Evolutionary conservation across 2,888 invertebrate species (phyloP).

Genomic region (Stenotaenia linearis): DNA sequence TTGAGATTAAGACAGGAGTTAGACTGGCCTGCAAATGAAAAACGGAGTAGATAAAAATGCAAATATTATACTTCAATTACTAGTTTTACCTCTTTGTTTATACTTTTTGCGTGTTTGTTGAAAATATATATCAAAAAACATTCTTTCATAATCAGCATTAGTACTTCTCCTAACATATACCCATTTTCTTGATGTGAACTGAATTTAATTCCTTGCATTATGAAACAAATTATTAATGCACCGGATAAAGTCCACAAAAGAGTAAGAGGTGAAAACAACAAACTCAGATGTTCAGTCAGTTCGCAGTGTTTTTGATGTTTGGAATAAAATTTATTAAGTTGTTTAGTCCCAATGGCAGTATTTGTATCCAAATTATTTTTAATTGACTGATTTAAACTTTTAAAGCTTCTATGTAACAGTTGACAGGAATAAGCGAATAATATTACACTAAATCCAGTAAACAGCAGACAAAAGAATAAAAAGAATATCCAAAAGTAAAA

Average conservation of each 20-base stretch:
- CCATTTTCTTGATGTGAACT: neutral
- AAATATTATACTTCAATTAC: neutral
- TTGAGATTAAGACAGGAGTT: neutral
- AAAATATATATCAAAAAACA: neutral
- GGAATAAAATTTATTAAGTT: too few species aligned
- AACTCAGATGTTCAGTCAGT: neutral
- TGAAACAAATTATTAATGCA: neutral
- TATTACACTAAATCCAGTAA: too few species aligned
- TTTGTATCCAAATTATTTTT: too few species aligned
- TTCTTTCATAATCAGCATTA: neutral
- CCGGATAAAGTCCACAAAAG: neutral
- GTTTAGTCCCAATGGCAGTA: too few species aligned
- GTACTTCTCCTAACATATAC: neutral
- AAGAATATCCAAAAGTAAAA: too few species aligned
- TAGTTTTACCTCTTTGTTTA: neutral
- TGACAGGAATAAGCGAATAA: too few species aligned
- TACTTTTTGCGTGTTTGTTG: neutral
- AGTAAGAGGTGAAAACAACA: neutral
- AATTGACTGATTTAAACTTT: too few species aligned
- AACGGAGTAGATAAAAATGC: neutral
- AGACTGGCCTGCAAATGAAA: neutral
- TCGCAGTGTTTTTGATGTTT: neutral
- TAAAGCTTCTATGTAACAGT: too few species aligned
- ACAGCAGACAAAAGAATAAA: too few species aligned
- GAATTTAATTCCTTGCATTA: neutral